A percentile compares a stretch with the other conserved stretches of the same genome.
Conservation (phyloP, 2,888 invertebrate genomes). For the Hirtodrosophila histrioides region DNA sequence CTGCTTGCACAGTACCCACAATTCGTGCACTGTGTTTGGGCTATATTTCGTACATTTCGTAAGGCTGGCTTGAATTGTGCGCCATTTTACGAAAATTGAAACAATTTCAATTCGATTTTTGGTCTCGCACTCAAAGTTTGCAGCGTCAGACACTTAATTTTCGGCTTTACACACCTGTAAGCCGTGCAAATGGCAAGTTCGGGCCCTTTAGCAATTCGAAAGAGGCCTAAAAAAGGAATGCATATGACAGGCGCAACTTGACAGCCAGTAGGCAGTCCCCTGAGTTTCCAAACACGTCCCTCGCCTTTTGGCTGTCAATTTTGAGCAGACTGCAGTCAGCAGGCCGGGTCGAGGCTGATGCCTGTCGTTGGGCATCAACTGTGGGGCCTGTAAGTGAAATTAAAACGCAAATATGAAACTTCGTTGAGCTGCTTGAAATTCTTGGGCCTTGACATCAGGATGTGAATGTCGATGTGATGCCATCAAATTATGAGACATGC, state of each 20-base stretch:
- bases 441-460: slow-evolving; percentile 55
- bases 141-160: slow-evolving; percentile 20
- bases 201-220: slow-evolving; percentile 31
- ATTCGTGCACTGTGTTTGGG: slow-evolving; percentile 22
- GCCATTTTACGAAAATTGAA: slow-evolving; percentile 71
- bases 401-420: slow-evolving; percentile 66
- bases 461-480: slow-evolving; percentile 48
- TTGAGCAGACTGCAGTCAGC: slow-evolving; percentile 17
- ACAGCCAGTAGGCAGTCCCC: slow-evolving; percentile 41
- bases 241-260: slow-evolving; percentile 59
- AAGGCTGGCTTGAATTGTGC: slow-evolving; percentile 53
- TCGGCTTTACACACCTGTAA: slow-evolving; percentile 16
- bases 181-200: slow-evolving; percentile 45
- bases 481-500: slow-evolving; percentile 62
- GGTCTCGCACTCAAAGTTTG: slow-evolving; percentile 27
- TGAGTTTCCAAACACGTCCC: not conserved
- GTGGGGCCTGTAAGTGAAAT: slow-evolving; percentile 62
- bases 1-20: slow-evolving; percentile 11
- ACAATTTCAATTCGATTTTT: slow-evolving; percentile 72
- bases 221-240: slow-evolving; percentile 58
- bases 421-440: slow-evolving; percentile 64
- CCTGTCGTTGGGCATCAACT: slow-evolving; percentile 14
- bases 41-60: slow-evolving; percentile 42
- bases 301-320: slow-evolving; percentile 16
- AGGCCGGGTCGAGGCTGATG: slow-evolving; percentile 18